Evolutionary conservation across 2,113 vertebrate species (phyloP).

Genomic region (Eudyptes chrysolophus): DNA sequence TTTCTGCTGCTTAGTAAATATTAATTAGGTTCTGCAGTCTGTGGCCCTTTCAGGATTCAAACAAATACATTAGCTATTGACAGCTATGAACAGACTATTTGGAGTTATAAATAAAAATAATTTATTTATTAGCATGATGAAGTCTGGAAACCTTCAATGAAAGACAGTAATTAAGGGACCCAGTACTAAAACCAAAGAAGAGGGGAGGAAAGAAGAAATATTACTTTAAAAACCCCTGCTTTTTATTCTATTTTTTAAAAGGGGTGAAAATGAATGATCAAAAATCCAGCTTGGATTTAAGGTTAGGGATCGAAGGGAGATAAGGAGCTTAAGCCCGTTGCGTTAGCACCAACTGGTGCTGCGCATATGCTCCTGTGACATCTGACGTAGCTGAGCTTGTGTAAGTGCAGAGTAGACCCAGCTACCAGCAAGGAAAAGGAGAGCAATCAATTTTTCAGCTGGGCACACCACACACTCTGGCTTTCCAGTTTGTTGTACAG

Average conservation of each 20-base stretch:
- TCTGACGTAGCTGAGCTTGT: neutral
- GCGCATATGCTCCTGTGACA: accelerated
- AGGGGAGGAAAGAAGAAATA: neutral
- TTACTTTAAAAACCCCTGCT: neutral
- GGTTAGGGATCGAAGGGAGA: neutral
- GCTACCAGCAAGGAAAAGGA: neutral
- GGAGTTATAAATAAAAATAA: neutral
- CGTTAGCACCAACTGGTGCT: neutral
- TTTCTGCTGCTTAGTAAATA: constrained; percentile 20
- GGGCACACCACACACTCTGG: neutral
- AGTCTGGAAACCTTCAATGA: neutral
- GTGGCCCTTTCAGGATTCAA: neutral
- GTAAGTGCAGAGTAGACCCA: neutral
- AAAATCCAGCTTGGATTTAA: neutral
- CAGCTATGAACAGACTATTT: neutral
- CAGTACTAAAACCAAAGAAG: neutral
- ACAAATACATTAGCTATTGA: neutral
- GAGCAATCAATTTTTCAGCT: neutral
- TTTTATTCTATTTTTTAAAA: neutral
- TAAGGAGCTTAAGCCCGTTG: neutral
- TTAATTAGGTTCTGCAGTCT: constrained; percentile 20
- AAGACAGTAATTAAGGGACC: neutral
- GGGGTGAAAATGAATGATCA: neutral
- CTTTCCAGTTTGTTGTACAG: neutral
- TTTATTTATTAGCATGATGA: neutral